phyloP scores from a whole-genome alignment of 1,140 invertebrate species.

The Holotrichia oblita region DNA sequence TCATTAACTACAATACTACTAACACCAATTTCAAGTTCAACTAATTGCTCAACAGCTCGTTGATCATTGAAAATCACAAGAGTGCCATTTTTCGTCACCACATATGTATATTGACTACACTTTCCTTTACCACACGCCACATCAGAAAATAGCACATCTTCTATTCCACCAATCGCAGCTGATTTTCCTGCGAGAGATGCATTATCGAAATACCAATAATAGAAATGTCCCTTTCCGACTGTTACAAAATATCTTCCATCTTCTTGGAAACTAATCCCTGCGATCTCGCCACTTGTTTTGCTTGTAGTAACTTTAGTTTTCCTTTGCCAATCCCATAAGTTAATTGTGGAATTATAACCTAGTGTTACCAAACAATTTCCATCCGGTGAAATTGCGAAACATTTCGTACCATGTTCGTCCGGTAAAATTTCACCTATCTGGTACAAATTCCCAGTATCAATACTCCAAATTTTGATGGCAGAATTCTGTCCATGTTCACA shows the following conservation, averaged over 20 bases:
- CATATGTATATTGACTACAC: neutral
- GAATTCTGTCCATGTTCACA: neutral
- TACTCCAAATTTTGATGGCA: neutral
- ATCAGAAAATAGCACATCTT: neutral
- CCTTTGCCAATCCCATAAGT: neutral
- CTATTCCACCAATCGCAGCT: neutral
- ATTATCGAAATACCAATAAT: neutral
- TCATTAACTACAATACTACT: neutral
- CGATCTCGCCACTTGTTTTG: neutral
- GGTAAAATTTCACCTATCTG: neutral
- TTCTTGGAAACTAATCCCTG: neutral
- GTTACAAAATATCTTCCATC: slow-evolving; percentile 1
- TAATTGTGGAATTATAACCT: neutral
- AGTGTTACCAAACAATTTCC: neutral
- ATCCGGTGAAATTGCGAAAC: neutral
- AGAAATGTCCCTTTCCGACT: neutral
- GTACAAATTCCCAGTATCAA: neutral
- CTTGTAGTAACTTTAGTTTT: neutral
- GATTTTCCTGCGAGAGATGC: neutral
- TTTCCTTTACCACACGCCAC: slow-evolving; percentile 2
- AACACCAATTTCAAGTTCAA: neutral
- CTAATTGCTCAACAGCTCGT: neutral
- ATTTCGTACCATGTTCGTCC: neutral
- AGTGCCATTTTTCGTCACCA: neutral
- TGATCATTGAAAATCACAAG: neutral